Percentiles rank a stretch among this genome's conserved stretches.
Evolutionary conservation across 2,113 vertebrate genomes (phyloP).

Genomic region (Mola mola): DNA sequence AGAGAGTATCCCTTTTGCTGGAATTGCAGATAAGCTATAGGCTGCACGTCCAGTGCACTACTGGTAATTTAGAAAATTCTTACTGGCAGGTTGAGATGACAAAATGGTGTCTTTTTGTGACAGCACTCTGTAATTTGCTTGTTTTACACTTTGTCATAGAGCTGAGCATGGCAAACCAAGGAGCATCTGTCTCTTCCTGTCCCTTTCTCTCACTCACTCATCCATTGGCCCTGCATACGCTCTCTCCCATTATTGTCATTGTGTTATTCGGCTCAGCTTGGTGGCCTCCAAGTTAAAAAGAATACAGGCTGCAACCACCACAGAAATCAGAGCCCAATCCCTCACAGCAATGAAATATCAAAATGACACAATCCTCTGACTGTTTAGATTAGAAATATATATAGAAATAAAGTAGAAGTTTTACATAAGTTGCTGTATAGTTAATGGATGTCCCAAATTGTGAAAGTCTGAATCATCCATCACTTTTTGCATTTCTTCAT

Average conservation of each 20-base stretch:
- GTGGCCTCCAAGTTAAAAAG: slow-evolving; percentile 53
- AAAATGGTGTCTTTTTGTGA: slow-evolving; percentile 78
- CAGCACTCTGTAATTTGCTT: slow-evolving; percentile 82
- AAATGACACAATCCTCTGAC: background rate
- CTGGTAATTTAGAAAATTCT: slow-evolving; percentile 85
- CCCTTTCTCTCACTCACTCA: slow-evolving; percentile 34
- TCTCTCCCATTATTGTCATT: slow-evolving; percentile 61
- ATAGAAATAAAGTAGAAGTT: too few relatives aligned
- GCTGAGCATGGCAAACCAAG: slow-evolving; percentile 66
- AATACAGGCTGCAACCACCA: slow-evolving; percentile 30
- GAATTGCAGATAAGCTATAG: slow-evolving; percentile 77
- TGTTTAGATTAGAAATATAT: too few relatives aligned
- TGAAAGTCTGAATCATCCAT: too few relatives aligned
- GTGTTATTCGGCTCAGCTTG: slow-evolving; percentile 53
- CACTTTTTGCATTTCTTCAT: too few relatives aligned
- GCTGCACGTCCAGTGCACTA: slow-evolving; percentile 76
- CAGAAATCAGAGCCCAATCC: slow-evolving; percentile 36
- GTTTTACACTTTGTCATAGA: slow-evolving; percentile 80
- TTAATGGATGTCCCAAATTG: too few relatives aligned
- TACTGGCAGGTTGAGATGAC: slow-evolving; percentile 84
- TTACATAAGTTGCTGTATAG: too few relatives aligned
- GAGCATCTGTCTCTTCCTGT: background rate
- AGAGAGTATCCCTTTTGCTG: slow-evolving; percentile 2
- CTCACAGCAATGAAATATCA: background rate
- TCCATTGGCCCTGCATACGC: slow-evolving; percentile 20